phyloP scores from a whole-genome alignment of 1,140 invertebrate genomes.

The Varroa destructor region DNA sequence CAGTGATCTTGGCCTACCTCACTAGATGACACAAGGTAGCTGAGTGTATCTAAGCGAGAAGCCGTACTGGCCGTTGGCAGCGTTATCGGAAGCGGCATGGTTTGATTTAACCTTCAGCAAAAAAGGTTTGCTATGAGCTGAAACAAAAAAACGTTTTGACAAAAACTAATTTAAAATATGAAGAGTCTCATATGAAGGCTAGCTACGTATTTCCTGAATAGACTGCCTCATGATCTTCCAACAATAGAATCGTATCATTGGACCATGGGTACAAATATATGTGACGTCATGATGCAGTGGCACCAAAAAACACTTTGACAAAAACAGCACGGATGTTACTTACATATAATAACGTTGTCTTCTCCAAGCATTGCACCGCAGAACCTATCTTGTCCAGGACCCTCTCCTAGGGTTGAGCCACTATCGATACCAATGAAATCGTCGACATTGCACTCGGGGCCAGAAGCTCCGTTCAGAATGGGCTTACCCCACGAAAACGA shows the following conservation, averaged over 20 bases:
- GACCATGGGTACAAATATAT: neutral
- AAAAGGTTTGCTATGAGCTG: constrained; percentile 37
- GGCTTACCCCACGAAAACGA: constrained; percentile 36
- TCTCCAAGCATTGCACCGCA: constrained; percentile 35
- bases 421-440: constrained; percentile 38
- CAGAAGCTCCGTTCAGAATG: constrained; percentile 35
- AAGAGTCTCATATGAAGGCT: neutral
- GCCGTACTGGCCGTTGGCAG: constrained; percentile 36
- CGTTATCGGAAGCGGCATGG: constrained; percentile 35
- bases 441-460: constrained; percentile 36
- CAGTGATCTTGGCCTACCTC: no score
- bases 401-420: constrained; percentile 35
- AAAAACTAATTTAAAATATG: no score
- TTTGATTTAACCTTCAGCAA: constrained; percentile 36
- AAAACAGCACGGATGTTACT: constrained; percentile 29
- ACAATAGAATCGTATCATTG: neutral
- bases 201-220: neutral
- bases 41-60: constrained; percentile 36
- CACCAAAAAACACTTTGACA: no score
- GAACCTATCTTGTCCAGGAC: constrained; percentile 37
- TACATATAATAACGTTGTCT: constrained; percentile 35
- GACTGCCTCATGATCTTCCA: neutral
- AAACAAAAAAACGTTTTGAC: constrained; percentile 19
- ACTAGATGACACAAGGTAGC: constrained; percentile 37
- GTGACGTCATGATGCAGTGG: no score